Percentiles rank a stretch among this genome's conserved stretches.
Evolutionary conservation across 2,888 invertebrate species (phyloP).

Genomic region (Eupithecia tripunctaria): DNA sequence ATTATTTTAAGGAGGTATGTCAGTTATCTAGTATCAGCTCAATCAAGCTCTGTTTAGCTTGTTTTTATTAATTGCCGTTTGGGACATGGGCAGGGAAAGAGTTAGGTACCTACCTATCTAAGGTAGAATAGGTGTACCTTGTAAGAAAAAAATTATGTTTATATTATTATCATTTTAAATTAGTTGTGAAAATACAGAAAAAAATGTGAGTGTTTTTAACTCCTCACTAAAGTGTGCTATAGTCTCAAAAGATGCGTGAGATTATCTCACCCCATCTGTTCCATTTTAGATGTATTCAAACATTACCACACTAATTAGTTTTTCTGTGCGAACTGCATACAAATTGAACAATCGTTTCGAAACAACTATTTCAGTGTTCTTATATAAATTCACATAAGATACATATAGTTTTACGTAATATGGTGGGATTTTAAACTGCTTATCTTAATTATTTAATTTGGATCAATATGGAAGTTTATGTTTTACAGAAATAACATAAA

Average conservation of each 20-base stretch:
- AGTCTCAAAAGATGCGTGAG: neutral
- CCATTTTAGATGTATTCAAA: slow-evolving; percentile 38
- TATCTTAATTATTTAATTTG: slow-evolving; percentile 5
- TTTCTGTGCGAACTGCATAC: slow-evolving; percentile 52
- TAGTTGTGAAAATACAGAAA: no score
- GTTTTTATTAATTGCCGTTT: no score
- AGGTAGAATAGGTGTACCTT: no score
- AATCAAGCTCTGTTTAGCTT: neutral
- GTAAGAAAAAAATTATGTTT: no score
- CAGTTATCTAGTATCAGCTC: neutral
- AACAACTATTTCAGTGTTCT: slow-evolving; percentile 41
- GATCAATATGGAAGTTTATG: neutral
- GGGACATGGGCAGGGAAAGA: no score
- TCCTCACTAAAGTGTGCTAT: no score
- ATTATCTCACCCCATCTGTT: slow-evolving; percentile 26
- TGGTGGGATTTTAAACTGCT: neutral
- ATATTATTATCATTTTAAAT: no score
- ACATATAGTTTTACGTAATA: slow-evolving; percentile 1
- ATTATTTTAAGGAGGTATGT: neutral
- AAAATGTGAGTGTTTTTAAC: neutral
- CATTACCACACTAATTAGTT: slow-evolving; percentile 46
- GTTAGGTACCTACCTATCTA: no score
- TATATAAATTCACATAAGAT: slow-evolving; percentile 45
- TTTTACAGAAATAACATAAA: neutral
- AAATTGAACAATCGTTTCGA: slow-evolving; percentile 50